A percentile compares a stretch with the other conserved stretches of the same genome.
Conservation (phyloP, 2,113 vertebrate genomes). For the Drymodes brunneopygia region DNA sequence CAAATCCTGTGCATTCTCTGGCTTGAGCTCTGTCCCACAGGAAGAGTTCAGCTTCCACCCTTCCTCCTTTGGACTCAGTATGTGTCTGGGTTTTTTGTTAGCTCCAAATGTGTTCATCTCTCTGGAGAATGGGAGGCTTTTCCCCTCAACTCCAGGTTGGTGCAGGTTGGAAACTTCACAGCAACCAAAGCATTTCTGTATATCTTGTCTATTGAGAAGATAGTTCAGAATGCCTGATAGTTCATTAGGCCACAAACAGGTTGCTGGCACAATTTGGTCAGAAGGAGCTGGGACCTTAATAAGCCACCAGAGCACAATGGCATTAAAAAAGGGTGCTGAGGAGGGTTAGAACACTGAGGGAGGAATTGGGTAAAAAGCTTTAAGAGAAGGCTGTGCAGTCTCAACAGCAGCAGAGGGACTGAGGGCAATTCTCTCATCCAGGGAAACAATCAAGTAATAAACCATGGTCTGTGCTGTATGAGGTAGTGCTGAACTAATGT, state of each 20-base stretch:
- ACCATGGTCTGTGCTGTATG: not conserved
- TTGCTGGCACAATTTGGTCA: not conserved
- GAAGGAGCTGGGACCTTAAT: not conserved
- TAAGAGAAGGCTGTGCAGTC: not conserved
- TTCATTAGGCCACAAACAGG: not conserved
- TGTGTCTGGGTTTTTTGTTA: not conserved
- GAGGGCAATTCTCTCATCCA: not conserved
- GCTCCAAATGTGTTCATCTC: not conserved
- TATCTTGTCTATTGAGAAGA: not conserved
- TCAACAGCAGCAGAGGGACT: not conserved
- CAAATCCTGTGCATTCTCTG: not conserved
- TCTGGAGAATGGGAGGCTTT: not conserved
- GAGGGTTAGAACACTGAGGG: not conserved
- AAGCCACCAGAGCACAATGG: not conserved
- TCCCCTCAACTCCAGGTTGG: not conserved
- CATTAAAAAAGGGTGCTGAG: not conserved
- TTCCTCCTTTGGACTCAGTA: not conserved
- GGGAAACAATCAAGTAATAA: not conserved
- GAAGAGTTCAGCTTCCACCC: not conserved
- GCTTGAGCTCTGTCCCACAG: not conserved
- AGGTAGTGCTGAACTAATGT: not conserved
- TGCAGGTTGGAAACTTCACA: not conserved
- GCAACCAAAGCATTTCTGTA: not conserved
- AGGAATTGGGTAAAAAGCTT: not conserved
- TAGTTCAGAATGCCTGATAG: not conserved